Evolutionary conservation across 2,113 vertebrate species (phyloP).

Genomic region (Chionomys nivalis): DNA sequence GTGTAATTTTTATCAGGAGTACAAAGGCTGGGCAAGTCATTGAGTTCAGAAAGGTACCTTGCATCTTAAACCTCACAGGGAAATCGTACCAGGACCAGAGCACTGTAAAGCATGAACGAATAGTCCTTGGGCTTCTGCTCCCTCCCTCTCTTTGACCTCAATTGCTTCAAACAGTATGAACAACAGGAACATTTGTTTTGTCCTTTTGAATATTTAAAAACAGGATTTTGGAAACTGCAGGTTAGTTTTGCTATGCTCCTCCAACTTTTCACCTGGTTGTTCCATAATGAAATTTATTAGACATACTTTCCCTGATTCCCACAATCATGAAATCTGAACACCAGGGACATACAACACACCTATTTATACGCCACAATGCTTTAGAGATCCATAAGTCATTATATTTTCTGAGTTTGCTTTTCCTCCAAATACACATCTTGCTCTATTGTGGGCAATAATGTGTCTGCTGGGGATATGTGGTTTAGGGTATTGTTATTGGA

Average conservation of each 20-base stretch:
- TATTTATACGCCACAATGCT: background rate
- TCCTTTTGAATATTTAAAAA: background rate
- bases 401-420: background rate
- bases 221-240: background rate
- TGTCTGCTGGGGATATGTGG: background rate
- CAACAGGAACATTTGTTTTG: background rate
- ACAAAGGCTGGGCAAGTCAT: rapidly evolving
- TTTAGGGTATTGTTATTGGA: background rate
- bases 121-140: background rate
- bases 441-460: background rate
- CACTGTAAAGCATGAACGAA: background rate
- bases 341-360: background rate
- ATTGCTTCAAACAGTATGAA: background rate
- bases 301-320: background rate
- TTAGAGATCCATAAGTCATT: background rate
- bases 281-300: background rate
- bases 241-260: background rate
- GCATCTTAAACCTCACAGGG: background rate
- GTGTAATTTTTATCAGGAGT: background rate
- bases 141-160: background rate
- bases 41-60: background rate
- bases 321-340: background rate
- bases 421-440: background rate
- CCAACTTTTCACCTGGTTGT: background rate
- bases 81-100: background rate